phyloP scores from a whole-genome alignment of 1,140 invertebrate genomes.

The Paramacrobiotus metropolitanus region DNA sequence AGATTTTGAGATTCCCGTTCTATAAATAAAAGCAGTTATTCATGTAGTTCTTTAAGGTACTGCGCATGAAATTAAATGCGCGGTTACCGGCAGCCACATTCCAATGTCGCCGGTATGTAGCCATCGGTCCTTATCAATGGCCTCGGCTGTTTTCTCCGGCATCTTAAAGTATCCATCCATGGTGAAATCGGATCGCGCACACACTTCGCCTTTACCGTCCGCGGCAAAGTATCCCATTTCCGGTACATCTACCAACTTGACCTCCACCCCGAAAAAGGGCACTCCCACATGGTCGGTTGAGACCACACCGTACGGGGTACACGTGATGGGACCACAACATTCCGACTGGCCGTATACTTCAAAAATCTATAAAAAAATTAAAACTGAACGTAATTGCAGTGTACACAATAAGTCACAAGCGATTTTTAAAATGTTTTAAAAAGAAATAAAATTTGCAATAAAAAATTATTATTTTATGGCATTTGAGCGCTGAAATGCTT shows the following conservation, averaged over 20 bases:
- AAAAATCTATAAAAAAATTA: too few species aligned
- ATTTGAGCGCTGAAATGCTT: too few species aligned
- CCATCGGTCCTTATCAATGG: constrained; percentile 19
- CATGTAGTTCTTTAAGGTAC: too few species aligned
- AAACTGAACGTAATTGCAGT: too few species aligned
- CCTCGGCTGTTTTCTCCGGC: constrained; percentile 21
- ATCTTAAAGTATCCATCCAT: constrained; percentile 25
- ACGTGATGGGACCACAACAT: constrained; percentile 19
- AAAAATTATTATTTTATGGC: too few species aligned
- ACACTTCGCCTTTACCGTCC: constrained; percentile 41
- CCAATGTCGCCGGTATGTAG: constrained; percentile 22
- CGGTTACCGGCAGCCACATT: constrained; percentile 18
- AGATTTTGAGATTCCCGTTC: constrained; percentile 23
- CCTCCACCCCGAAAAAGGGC: constrained; percentile 20
- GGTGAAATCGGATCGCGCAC: constrained; percentile 21
- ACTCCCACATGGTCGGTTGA: constrained; percentile 22
- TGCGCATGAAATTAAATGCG: too few species aligned
- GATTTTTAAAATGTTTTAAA: too few species aligned
- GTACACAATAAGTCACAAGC: too few species aligned
- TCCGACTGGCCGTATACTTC: too few species aligned
- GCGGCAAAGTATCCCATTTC: constrained; percentile 49
- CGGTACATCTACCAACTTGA: constrained; percentile 26
- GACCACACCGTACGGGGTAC: constrained; percentile 19
- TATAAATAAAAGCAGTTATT: too few species aligned
- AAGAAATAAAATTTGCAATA: too few species aligned